A percentile compares a stretch with the other conserved stretches of the same genome.
phyloP scores from a whole-genome alignment of 2,888 invertebrate species.

The Dascillus cervinus region DNA sequence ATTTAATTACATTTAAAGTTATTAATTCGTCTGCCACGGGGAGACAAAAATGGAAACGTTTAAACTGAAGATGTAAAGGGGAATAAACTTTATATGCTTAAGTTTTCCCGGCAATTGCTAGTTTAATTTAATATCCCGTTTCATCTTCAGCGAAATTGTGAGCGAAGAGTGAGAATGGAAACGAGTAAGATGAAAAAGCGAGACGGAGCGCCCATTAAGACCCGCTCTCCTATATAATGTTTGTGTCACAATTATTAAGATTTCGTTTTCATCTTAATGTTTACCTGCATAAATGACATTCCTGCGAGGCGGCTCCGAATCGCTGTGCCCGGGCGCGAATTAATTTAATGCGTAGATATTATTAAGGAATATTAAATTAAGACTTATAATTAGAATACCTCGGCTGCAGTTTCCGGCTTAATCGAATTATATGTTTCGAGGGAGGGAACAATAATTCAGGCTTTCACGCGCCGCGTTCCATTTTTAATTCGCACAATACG shows the following conservation, averaged over 20 bases:
- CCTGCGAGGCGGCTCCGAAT: slow-evolving; percentile 25
- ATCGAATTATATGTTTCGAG: no score
- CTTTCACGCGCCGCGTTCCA: no score
- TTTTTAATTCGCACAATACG: no score
- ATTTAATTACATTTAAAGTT: slow-evolving; percentile 35
- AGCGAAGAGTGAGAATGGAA: slow-evolving; percentile 16
- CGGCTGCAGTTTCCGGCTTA: no score
- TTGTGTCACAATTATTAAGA: slow-evolving; percentile 40
- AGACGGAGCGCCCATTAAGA: slow-evolving; percentile 24
- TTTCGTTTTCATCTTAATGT: slow-evolving; percentile 38
- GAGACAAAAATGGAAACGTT: slow-evolving; percentile 20
- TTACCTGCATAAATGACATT: slow-evolving; percentile 34
- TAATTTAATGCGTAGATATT: slow-evolving; percentile 36
- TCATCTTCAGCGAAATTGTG: slow-evolving; percentile 20
- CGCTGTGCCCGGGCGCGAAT: slow-evolving; percentile 31
- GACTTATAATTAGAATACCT: no score
- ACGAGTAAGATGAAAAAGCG: slow-evolving; percentile 16
- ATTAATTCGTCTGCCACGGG: slow-evolving; percentile 31
- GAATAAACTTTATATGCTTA: slow-evolving; percentile 25
- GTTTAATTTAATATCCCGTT: slow-evolving; percentile 32
- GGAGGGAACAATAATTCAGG: no score
- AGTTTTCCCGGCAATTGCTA: slow-evolving; percentile 29
- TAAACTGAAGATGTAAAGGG: slow-evolving; percentile 17
- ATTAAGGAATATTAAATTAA: no score
- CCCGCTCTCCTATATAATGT: slow-evolving; percentile 28